Conservation (phyloP, 2,888 invertebrate genomes). For the Drosophila infuscata region DNA sequence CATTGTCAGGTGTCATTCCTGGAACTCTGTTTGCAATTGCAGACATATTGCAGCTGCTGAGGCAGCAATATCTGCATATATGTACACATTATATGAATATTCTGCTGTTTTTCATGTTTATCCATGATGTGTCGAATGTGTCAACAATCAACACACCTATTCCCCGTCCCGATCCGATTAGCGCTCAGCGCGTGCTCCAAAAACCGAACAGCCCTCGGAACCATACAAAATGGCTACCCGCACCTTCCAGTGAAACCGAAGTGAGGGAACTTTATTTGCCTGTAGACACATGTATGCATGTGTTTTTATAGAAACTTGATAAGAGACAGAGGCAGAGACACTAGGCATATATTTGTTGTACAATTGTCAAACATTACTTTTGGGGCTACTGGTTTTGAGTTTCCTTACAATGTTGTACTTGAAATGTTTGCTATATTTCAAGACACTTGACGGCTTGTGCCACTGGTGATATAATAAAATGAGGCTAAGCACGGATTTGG, state of each 20-base stretch:
- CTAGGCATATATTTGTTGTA: constrained; percentile 40
- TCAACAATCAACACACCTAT: constrained; percentile 40
- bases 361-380: constrained; percentile 53
- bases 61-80: constrained; percentile 37
- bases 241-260: constrained; percentile 5
- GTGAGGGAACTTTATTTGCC: neutral
- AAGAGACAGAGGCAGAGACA: constrained; percentile 32
- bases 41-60: constrained; percentile 26
- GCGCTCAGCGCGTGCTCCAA: constrained; percentile 70
- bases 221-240: constrained; percentile 32
- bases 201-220: constrained; percentile 23
- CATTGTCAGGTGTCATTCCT: constrained; percentile 45
- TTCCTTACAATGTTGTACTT: constrained; percentile 32
- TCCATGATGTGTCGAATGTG: constrained; percentile 33
- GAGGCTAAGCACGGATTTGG: neutral
- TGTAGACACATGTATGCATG: neutral
- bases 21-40: constrained; percentile 40
- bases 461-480: neutral
- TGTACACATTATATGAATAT: constrained; percentile 13
- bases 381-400: constrained; percentile 42
- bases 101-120: constrained; percentile 27
- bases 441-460: neutral
- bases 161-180: constrained; percentile 53
- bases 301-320: constrained; percentile 40
- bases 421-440: constrained; percentile 1